Evolutionary conservation across 2,888 invertebrate species (phyloP).

Genomic region (Piscicola geometra): DNA sequence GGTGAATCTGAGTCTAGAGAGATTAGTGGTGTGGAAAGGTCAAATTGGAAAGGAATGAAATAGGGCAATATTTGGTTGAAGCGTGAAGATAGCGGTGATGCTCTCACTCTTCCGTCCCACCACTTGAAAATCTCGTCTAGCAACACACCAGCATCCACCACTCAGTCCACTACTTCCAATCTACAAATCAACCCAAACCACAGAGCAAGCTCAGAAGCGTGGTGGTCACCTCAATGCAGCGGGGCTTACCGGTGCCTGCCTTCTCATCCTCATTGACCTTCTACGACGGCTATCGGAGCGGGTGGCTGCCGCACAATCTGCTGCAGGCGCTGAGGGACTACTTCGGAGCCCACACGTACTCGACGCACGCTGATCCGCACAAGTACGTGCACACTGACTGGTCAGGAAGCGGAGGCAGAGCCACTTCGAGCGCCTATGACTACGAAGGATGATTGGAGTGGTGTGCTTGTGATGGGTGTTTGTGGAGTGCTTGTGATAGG

Average conservation of each 20-base stretch:
- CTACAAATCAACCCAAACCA: no score
- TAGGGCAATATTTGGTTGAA: no score
- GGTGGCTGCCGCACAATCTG: constrained; percentile 83
- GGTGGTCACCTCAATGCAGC: constrained; percentile 63
- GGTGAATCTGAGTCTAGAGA: no score
- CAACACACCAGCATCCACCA: no score
- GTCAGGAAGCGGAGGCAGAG: constrained; percentile 81
- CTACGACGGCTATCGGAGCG: constrained; percentile 89
- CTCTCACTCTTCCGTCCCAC: no score
- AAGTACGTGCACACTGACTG: constrained; percentile 93
- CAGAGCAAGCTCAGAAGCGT: constrained; percentile 57
- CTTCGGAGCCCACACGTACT: constrained; percentile 98
- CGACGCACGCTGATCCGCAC: constrained; percentile 77
- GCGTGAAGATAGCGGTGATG: no score
- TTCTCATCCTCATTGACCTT: constrained; percentile 88
- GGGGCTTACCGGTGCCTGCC: constrained; percentile 88
- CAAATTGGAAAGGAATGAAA: no score
- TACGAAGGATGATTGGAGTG: constrained; percentile 36
- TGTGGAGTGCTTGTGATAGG: no score
- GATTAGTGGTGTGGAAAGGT: no score
- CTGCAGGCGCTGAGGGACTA: constrained; percentile 89
- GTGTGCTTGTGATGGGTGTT: no score
- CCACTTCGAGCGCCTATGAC: constrained; percentile 54
- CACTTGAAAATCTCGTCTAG: no score
- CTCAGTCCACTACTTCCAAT: no score